Base-by-base conservation (phyloP, 2,888 invertebrate species). In the Trissoscelio sp. region DNA sequence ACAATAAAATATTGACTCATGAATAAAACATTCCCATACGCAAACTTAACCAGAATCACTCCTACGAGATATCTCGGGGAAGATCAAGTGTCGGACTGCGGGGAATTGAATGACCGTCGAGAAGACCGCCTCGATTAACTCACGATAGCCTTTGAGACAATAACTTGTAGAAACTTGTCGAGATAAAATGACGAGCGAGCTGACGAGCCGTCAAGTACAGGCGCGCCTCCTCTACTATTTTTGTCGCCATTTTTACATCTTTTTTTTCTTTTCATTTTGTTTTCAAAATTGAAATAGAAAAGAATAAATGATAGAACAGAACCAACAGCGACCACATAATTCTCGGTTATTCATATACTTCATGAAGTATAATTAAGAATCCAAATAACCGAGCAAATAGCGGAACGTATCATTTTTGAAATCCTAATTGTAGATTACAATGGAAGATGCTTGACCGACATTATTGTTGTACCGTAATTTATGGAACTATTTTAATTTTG, bases 1-100 rank as follows among this genome's bases (percentile, higher is more conserved):
- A 55, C 55, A 79, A 79, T 79, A 80, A 80, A 80, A 80, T 80
- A 75, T 80, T 75, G 75, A 75, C 75, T 75, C 80, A 80, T 75
- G 80, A 80, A 75, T 75, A 80, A 80, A 80, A 80, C 75, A 80
- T 80, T 48, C 28, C 46, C 44, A 22, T 70, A 58, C 80, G 74
- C 58, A 70, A 80, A 80, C 55, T 75, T 80, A 74, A 80, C 70
- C 70, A 75, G 80, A 70, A 80, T 80, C 80, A 80, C 74, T 80
- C 80, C 80, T 75, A 80, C 80, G 75, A 75, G 70, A 64, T 75
- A 75, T 80, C 74, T 69, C 64, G 37, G 64, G 39, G 64, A 53
- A 75, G 80, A 75, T 80, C 80, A 75, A 80, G 74, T 75, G 80
- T 75, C 75, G 74, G 75, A 7, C 70, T 58, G 57, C 64, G 51